Base-by-base conservation (phyloP, 2,797 vertebrate genomes). In the Cottoperca gobio region DNA sequence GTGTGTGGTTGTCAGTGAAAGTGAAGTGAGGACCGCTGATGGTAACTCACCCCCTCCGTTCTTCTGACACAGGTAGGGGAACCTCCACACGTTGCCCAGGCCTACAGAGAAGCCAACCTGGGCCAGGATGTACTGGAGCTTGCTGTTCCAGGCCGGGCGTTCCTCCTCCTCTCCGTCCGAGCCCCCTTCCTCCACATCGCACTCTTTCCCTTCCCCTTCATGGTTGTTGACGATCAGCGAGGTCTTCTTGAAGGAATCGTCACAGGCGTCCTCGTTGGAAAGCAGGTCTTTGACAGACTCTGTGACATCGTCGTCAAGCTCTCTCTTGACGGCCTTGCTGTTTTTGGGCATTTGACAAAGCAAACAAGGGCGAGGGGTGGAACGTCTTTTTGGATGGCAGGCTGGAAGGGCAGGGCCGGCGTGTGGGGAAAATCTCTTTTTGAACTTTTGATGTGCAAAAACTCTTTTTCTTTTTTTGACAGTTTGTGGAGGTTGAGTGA, bases 41-140 rank as follows among this genome's bases (percentile, higher is more conserved):
- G 3, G 71, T 14, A 13, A 88, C 97, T 97, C 95, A 99, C 98
- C 98, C 50, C 98, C 98, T 55, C 98, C 98, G 57, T 99, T 99
- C 94, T 99, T 99, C 95, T 99, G 98, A 89, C 98, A 99, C 71
- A 99, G 91, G 86, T 99, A 99, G 3, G 98, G 98, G 88, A 99
- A 99, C 91, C 98, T 92, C 98, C 98, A 99, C 62, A 99, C 97
- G 73, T 99, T 99, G 40, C 98, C 98, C 84, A 99, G 92, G 60
- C 98, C 98, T 79, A 99, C 98, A 68, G 98, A 99, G 95, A 99
- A 99, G 89, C 98, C 98, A 73, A 99, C 96, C 93, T 99, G 98
- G 64, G 98, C 98, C 87, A 99, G 93, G 91, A 99, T 99, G 89
- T 99, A 99, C 8, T 99, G 98, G 21, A 99, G 94, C 74, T 99